A percentile compares a stretch with the other conserved stretches of the same genome.
Evolutionary conservation across 2,113 vertebrate genomes (phyloP).

Genomic region (Pontoporia blainvillei): DNA sequence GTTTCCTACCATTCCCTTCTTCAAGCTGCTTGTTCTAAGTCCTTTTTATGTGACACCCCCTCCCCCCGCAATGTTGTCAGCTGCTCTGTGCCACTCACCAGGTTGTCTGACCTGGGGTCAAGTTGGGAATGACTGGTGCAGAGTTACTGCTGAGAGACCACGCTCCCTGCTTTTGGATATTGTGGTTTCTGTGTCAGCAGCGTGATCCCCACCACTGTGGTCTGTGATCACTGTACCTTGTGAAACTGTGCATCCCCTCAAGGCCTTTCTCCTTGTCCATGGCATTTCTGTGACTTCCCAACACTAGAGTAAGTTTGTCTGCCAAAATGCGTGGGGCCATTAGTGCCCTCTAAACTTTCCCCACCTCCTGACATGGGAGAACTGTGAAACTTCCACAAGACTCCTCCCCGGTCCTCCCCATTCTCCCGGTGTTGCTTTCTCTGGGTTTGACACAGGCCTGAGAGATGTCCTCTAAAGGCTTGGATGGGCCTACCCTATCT

Average conservation of each 20-base stretch:
- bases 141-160: neutral
- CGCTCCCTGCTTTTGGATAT: neutral
- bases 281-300: conserved; percentile 50
- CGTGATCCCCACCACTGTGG: conserved; percentile 17
- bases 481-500: neutral
- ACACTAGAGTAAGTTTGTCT: conserved; percentile 41
- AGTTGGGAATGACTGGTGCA: neutral
- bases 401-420: neutral
- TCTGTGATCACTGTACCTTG: conserved; percentile 54
- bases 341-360: conserved; percentile 12
- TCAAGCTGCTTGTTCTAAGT: neutral
- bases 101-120: neutral
- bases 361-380: neutral
- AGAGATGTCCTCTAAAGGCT: neutral
- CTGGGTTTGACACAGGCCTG: neutral
- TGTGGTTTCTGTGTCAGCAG: conserved; percentile 1
- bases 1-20: neutral
- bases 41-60: neutral
- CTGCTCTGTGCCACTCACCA: neutral
- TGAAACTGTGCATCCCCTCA: neutral
- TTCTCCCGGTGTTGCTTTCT: neutral
- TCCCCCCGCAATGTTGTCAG: neutral
- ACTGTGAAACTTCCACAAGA: neutral
- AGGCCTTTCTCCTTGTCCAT: neutral
- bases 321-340: conserved; percentile 20